A percentile compares a stretch with the other conserved stretches of the same genome.
phyloP scores from a whole-genome alignment of 2,797 vertebrate genomes.

The Chloroceryle inda region DNA sequence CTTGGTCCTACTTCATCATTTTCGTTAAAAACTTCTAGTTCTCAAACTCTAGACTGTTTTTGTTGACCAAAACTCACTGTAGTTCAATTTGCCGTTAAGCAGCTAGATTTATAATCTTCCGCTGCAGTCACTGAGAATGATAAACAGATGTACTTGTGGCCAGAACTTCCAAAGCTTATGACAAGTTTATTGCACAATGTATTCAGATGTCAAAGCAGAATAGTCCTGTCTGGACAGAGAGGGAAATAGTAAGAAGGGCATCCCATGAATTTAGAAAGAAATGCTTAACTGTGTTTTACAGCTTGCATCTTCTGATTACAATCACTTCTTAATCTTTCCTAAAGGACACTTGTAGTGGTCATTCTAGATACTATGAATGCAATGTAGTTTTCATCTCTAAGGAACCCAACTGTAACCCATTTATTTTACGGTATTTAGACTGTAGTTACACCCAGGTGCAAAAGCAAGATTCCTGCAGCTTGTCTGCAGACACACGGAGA shows the following conservation, averaged over 20 bases:
- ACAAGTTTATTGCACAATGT: not conserved
- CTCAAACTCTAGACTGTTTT: not conserved
- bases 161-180: not conserved
- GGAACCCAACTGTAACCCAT: accelerated
- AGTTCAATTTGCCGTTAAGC: not conserved
- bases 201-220: not conserved
- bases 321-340: not conserved
- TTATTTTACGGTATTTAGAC: not conserved
- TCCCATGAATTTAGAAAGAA: not conserved
- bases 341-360: not conserved
- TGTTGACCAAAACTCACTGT: not conserved
- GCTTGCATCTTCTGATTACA: not conserved
- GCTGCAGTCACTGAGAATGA: not conserved
- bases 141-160: not conserved
- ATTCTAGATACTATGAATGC: not conserved
- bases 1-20: not conserved
- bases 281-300: not conserved
- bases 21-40: not conserved
- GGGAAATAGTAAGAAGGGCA: not conserved
- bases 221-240: not conserved
- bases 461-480: not conserved
- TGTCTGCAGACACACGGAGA: not conserved
- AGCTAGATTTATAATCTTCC: not conserved
- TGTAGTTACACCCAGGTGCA: not conserved
- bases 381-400: not conserved